A percentile compares a stretch with the other conserved stretches of the same genome.
Conservation (phyloP, 2,113 vertebrate species). For the Tenrec ecaudatus region DNA sequence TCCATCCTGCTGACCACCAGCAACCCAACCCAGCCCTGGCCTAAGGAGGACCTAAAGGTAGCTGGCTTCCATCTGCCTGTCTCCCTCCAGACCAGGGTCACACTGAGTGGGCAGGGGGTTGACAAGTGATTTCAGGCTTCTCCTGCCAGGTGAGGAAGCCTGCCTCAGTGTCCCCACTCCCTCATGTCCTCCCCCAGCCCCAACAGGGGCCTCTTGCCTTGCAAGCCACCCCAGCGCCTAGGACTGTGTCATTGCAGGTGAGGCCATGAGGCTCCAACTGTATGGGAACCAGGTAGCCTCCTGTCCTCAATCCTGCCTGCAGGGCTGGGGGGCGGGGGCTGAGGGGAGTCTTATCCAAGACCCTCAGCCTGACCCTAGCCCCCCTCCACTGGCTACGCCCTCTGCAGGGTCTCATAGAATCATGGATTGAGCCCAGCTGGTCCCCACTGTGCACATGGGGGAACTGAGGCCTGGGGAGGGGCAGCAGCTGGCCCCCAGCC, state of each 20-base stretch:
- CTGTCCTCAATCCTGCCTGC: background rate
- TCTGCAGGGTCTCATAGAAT: constrained; percentile 23
- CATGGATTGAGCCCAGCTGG: constrained; percentile 29
- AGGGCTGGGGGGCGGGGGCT: background rate
- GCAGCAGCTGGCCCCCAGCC: background rate
- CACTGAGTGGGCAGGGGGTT: background rate
- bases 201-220: background rate
- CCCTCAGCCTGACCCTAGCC: background rate
- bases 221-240: background rate
- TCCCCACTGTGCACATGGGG: constrained; percentile 46
- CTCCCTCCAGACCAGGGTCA: background rate
- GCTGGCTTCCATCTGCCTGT: background rate
- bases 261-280: background rate
- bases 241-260: background rate
- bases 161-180: background rate
- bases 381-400: background rate
- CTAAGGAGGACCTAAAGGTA: background rate
- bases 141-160: constrained; percentile 16
- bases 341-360: background rate
- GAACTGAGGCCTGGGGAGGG: constrained; percentile 27
- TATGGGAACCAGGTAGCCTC: constrained; percentile 6
- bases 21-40: background rate
- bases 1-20: background rate
- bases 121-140: background rate
- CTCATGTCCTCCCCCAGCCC: background rate